Conservation (phyloP, 2,797 vertebrate genomes). For the Muscicapa comitata region DNA sequence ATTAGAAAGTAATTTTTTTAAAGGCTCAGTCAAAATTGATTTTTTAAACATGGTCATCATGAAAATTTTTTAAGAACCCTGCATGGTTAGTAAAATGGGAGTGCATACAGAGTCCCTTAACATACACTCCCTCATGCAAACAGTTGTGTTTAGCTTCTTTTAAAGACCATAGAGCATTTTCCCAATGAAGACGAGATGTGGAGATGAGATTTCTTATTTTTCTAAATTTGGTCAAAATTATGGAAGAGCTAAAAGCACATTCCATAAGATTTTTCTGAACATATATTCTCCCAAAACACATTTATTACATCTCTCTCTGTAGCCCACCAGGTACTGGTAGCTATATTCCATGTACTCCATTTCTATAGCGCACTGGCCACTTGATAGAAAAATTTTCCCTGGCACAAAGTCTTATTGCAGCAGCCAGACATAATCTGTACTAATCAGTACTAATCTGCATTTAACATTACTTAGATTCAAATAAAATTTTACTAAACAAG, state of each 20-base stretch:
- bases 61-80: neutral
- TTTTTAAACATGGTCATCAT: neutral
- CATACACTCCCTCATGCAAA: neutral
- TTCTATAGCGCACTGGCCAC: neutral
- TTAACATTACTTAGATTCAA: neutral
- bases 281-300: neutral
- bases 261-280: neutral
- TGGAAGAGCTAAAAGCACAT: neutral
- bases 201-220: neutral
- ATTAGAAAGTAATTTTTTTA: neutral
- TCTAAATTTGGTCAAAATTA: neutral
- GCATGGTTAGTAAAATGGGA: neutral
- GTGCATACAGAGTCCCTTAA: neutral
- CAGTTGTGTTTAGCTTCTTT: neutral
- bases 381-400: neutral
- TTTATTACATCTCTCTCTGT: neutral
- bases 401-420: neutral
- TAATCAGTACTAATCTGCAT: neutral
- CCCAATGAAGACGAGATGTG: neutral
- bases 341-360: neutral
- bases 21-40: neutral
- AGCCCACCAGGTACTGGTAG: neutral
- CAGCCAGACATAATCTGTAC: neutral
- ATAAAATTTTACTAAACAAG: neutral
- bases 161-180: neutral